Evolutionary conservation across 2,113 vertebrate species (phyloP), one percentile per base, ranked within the genome.

Genomic region (Ailurus styani): DNA sequence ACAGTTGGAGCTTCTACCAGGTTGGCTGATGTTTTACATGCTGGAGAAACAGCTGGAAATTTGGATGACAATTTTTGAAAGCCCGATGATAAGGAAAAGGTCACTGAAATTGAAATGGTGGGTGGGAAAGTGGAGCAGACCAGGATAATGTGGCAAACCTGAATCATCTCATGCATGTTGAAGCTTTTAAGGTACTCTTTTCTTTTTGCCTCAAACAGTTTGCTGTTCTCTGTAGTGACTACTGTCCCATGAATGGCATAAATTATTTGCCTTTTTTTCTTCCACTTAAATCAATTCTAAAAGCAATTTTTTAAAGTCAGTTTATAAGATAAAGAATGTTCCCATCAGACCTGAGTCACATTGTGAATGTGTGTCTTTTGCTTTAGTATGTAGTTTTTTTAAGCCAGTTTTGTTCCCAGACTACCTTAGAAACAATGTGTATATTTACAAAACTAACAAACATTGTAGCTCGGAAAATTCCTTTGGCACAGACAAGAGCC

Each of bases 401-500:
- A 86, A 85, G n/a, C 2, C 0, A 93, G 66, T 0, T 0, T 97
- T 86, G 31, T 82, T 95, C 83, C 27, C 0, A 12, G n/a, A 75
- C 52, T 85, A 81, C 47, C 87, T 98, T 87, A 96, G 90, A 97
- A 96, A 85, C 47, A 75, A 86, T 68, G 17, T 37, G 0, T 25
- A 0, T 77, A 55, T 93, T 96, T 83, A 89, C 9, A 40, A 93
- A 97, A 93, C 55, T 87, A 96, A 95, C 7, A 21, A 82, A 64
- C 27, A 87, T 60, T 77, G 50, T 79, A 96, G 88, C 60, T 20
- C 96, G 75, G 64, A 86, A 93, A 85, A 55, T 97, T 98, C 97
- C 97, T 98, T 98, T 98, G 90, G 70, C 86, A 37, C 0, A 54
- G 96, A 79, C 31, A 47, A 83, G n/a, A 12, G 1, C 95, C 97